Evolutionary conservation across 2,797 vertebrate genomes (phyloP).

Genomic region (Argyrosomus regius): DNA sequence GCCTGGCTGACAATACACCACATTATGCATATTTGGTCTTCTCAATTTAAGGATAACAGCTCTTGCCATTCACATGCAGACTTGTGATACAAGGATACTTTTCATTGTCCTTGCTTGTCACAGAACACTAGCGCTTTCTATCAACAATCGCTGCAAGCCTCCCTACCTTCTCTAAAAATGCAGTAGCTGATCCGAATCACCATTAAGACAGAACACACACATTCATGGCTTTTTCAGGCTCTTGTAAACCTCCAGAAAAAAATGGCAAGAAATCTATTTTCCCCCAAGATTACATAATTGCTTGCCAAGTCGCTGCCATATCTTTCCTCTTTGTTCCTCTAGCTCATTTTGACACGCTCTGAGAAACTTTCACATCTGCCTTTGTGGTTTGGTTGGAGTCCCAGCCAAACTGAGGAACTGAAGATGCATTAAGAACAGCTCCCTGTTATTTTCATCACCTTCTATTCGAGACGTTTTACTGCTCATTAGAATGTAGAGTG

Average conservation of each 20-base stretch:
- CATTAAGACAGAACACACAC: slow-evolving; percentile 24
- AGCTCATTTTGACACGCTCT: slow-evolving; percentile 42
- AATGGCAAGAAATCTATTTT: slow-evolving; percentile 16
- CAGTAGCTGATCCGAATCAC: slow-evolving; percentile 31
- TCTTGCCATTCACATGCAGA: slow-evolving; percentile 74
- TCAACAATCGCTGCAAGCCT: slow-evolving; percentile 32
- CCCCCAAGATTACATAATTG: slow-evolving; percentile 30
- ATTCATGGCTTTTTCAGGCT: slow-evolving; percentile 17
- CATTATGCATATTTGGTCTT: slow-evolving; percentile 80
- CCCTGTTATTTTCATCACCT: slow-evolving; percentile 19
- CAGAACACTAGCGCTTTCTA: slow-evolving; percentile 47
- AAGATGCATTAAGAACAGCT: slow-evolving; percentile 15
- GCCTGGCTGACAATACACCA: slow-evolving; percentile 71
- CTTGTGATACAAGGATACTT: slow-evolving; percentile 65
- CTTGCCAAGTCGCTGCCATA: slow-evolving; percentile 39
- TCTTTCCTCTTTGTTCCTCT: slow-evolving; percentile 41
- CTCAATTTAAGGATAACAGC: slow-evolving; percentile 82
- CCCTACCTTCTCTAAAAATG: slow-evolving; percentile 25
- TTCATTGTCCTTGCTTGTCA: slow-evolving; percentile 66
- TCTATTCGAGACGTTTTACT: neutral
- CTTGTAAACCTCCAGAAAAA: slow-evolving; percentile 34
- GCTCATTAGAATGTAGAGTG: slow-evolving; percentile 16
- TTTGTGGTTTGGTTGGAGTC: slow-evolving; percentile 47
- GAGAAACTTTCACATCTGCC: slow-evolving; percentile 51
- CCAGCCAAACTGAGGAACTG: slow-evolving; percentile 32